Base-by-base conservation (phyloP, 2,888 invertebrate species). In the Neocrepidodera transversa region DNA sequence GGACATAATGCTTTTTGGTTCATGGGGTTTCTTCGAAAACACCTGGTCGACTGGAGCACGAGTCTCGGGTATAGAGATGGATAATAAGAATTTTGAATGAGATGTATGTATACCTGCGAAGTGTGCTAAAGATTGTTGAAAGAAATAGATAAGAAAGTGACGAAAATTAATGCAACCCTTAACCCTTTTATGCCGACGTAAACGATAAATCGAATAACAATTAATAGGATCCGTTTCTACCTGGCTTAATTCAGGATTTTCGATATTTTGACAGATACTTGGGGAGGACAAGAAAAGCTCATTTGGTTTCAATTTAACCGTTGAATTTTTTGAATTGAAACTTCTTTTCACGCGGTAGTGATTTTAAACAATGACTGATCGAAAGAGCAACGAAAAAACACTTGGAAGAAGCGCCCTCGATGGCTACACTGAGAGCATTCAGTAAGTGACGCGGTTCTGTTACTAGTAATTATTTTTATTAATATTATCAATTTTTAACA, bases 41-140 rank as follows among this genome's bases (percentile, higher is more conserved):
- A 69, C 69, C 69, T 69, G 69, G 69, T 40, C n/a, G n/a, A n/a
- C n/a, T n/a, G 23, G 62, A 51, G 64, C 69, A 65, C 69, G 69
- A 68, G 68, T 58, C 63, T 64, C 58, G 2, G 17, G 11, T 10
- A 10, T 17, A 17, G 38, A 38, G 38, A 38, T 38, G 38, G 38
- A 38, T 38, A 1, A 38, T 38, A 13, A n/a, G 2, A 32, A 32
- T n/a, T 11, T 8, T 13, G 13, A 11, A 32, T 13, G 10, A 32
- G 6, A 32, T 32, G 13, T 2, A 6, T 28, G 10, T 28, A 28
- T 32, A 32, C 32, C 32, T 32, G 32, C 2, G 32, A 32, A 32
- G 32, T 10, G 32, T 32, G 32, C 32, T 32, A 13, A 32, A 32
- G 32, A 32, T 32, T 32, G 13, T 32, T 32, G 11, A 13, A 32